Evolutionary conservation across 2,888 invertebrate genomes (phyloP), one percentile per base, ranked within the genome.

Genomic region (Amphimallon solstitiale): DNA sequence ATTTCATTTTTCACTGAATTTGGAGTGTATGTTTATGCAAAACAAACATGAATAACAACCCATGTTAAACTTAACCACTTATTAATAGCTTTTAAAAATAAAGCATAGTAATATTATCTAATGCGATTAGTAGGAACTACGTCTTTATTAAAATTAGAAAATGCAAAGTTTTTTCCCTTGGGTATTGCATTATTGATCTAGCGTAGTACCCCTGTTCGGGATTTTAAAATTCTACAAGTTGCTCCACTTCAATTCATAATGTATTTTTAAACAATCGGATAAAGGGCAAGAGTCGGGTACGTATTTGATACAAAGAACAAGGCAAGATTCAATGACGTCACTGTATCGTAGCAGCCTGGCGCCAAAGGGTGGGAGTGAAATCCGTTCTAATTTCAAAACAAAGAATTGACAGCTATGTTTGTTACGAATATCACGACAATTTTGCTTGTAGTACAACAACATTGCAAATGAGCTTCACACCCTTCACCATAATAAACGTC

Each of bases 321-420:
- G 70, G 68, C 71, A 71, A 71, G 72, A 72, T 48, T 60, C 56
- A 38, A 56, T 73, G 73, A 74, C 73, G 74, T 73, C 73, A 73
- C 63, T 67, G 67, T 71, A 69, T 73, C 71, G 72, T 67, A 70
- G 70, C 73, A 72, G 72, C 67, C 71, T 70, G 74, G 71, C 74
- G 74, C 73, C 74, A 70, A 68, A 65, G 67, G 71, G 73, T 70
- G 74, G 72, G 71, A 63, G 70, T 65, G 69, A 65, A 66, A 67
- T 69, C 64, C 67, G 71, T 71, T 70, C 70, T 68, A 71, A 71
- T 74, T 73, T 72, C 72, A 74, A 74, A 74, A 74, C 72, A 74
- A 74, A 74, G 73, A 71, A 72, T 68, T 70, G 65, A 64, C 65
- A 66, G 62, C 46, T 46, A 52, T 34, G 45, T 66, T 66, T 21